Percentiles rank a stretch among this genome's conserved stretches.
These are phyloP conservation scores for Novumbra hubbsi DNA, from an alignment of 2,797 vertebrate species.

Conservation along the genomic window DNA sequence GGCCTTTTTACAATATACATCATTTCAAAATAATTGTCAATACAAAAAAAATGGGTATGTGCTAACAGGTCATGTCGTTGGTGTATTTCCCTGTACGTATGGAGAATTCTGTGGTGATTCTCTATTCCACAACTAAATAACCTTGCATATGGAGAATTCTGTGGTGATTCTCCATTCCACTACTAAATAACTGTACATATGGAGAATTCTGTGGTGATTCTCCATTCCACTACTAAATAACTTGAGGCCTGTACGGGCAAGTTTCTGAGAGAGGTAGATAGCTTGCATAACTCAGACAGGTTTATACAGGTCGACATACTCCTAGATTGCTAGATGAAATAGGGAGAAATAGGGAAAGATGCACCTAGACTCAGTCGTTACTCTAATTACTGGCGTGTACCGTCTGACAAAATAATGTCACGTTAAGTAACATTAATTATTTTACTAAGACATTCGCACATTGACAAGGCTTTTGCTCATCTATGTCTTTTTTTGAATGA, in stretches of 20 bases:
- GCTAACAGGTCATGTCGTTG: background rate
- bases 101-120: no score
- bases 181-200: background rate
- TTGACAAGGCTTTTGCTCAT: background rate
- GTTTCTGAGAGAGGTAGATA: conserved; percentile 40
- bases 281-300: conserved; percentile 71
- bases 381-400: background rate
- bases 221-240: conserved; percentile 18
- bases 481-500: background rate
- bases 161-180: no score
- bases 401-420: conserved; percentile 3
- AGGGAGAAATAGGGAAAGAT: conserved; percentile 19
- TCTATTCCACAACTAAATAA: no score
- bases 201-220: conserved; percentile 21
- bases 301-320: conserved; percentile 56
- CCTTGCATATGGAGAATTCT: no score
- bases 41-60: background rate
- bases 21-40: background rate
- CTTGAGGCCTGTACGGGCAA: conserved; percentile 66
- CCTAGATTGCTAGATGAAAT: conserved; percentile 50
- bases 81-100: no score
- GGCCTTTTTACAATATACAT: background rate
- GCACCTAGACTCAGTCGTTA: background rate
- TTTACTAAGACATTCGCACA: background rate
- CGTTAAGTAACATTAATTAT: conserved; percentile 3